Base-by-base conservation (phyloP, 2,113 vertebrate species). In the Passer montanus region DNA sequence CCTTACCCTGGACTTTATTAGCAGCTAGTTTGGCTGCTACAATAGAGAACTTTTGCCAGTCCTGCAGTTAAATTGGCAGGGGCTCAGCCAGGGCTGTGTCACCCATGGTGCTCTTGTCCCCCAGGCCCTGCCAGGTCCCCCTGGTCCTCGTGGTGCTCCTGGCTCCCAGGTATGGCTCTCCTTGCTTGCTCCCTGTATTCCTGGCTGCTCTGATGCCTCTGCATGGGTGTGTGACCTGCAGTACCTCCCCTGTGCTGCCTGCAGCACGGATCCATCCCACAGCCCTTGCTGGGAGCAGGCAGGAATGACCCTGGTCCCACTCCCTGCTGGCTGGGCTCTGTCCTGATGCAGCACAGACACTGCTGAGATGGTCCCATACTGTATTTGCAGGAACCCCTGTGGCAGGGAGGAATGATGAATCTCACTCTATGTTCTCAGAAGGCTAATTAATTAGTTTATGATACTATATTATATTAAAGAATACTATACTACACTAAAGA, bases 51-150 rank as follows among this genome's bases (percentile, higher is more conserved):
- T 33, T 37, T 0, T 35, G 41, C 39, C 47, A 31, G 23, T 13
- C 28, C 10, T 23, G 30, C 4, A 6, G 47, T 24, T 76, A 1
- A 79, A 6, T 0, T 8, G 35, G 58, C 7, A 43, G 30, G 11
- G 37, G 10, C 76, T 39, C 41, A 41, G 41, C 8, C 8, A 7
- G 43, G 44, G 62, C 68, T 31, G 59, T 0, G 3, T 18, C 0
- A 0, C 1, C 67, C 16, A 63, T 8, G 30, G 8, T 12, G 28
- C 37, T 94, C 28, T 90, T 52, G 33, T 90, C 21, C 44, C 35
- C 26, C 92, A 99, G 99, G 99, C 98, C 85, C 91, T 91, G n/a
- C 74, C 94, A 39, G 99, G 99, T 63, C 82, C 96, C 46, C 87
- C 93, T 6, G 98, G 99, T 83, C 98, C 98, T 28, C 98, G 96